These are phyloP conservation scores for Misgurnus anguillicaudatus DNA, from an alignment of 2,113 vertebrate species.

Conservation along the genomic window DNA sequence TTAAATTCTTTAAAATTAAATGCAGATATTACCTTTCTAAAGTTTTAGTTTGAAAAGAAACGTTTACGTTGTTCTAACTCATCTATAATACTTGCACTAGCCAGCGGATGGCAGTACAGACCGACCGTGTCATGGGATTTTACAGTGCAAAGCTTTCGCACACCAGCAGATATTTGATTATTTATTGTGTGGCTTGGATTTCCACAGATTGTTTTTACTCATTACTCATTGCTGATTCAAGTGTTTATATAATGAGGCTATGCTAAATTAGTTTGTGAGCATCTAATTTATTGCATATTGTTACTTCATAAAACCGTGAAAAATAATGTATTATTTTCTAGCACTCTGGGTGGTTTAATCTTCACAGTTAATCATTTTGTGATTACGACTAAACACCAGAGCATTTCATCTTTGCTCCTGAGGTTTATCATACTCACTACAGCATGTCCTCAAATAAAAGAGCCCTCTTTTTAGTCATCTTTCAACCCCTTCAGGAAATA, in stretches of 20 bases:
- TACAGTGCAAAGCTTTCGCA: neutral
- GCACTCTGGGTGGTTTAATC: slow-evolving; percentile 58
- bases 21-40: neutral
- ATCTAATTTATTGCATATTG: slow-evolving; percentile 53
- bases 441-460: slow-evolving; percentile 11
- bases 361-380: slow-evolving; percentile 62
- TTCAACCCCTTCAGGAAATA: neutral
- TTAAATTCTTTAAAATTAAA: neutral
- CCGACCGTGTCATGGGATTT: neutral
- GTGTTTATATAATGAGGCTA: neutral
- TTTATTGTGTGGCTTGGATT: slow-evolving; percentile 25
- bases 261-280: slow-evolving; percentile 4
- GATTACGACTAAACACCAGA: slow-evolving; percentile 52
- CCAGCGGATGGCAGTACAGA: slow-evolving; percentile 25
- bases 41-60: neutral
- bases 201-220: neutral
- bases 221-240: slow-evolving; percentile 1
- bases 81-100: neutral
- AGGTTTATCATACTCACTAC: neutral
- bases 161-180: neutral
- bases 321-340: slow-evolving; percentile 39
- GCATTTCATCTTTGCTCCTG: slow-evolving; percentile 39
- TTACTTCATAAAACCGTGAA: slow-evolving; percentile 41
- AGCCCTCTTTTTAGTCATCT: slow-evolving; percentile 6
- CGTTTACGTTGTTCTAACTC: neutral